Evolutionary conservation across 2,797 vertebrate species (phyloP), one percentile per base, ranked within the genome.

Genomic region (Scolopax rusticola): DNA sequence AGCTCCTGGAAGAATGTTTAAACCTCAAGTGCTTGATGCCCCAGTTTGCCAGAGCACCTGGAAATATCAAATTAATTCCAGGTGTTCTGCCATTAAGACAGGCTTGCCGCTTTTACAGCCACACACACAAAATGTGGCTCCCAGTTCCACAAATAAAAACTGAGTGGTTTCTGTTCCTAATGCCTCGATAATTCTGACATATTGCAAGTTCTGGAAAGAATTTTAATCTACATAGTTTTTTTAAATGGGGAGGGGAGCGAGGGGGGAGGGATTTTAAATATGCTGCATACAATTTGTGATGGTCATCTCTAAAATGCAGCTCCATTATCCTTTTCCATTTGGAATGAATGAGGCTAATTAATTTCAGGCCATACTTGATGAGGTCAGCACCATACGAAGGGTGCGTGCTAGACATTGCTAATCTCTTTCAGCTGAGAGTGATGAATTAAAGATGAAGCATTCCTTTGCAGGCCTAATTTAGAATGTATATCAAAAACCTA

Each of bases 371-470:
- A 98, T 98, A 98, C 98, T 98, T 98, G 98, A 98, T 98, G 98
- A 98, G 98, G 98, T 98, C 98, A 98, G 98, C 98, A 98, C 97
- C 98, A 98, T 97, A 96, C 96, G 96, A 98, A 96, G 97, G 97
- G 97, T 98, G 98, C 95, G 97, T 97, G 98, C 98, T 97, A 98
- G 98, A 98, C 98, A 98, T 98, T 96, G 98, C 98, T 98, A 98
- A 98, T 98, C 98, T 98, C 98, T 98, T 98, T 98, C 98, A 98
- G 98, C 98, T 98, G 98, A 98, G 98, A 98, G 98, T 98, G 98
- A 98, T 98, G 98, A 98, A 98, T 98, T 98, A 98, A 98, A 98
- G 98, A 98, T 98, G 98, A 98, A 98, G 98, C 97, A 97, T 97
- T 98, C 98, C 97, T 98, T 98, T 98, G 98, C 98, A 98, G 98